phyloP scores from a whole-genome alignment of 1,140 invertebrate species.

The Brachionus koreanus region DNA sequence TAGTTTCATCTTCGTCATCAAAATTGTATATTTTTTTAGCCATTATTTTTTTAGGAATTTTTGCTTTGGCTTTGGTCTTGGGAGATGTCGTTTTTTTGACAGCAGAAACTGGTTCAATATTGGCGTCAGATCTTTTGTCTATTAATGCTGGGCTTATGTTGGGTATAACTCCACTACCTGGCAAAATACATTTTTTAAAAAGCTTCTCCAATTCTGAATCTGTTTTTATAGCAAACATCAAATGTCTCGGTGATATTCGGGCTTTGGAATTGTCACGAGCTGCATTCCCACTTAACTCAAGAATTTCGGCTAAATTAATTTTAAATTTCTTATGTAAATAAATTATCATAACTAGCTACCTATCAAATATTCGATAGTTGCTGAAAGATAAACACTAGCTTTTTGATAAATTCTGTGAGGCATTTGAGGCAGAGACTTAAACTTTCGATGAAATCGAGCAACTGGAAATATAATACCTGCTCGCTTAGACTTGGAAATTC shows the following conservation, averaged over 20 bases:
- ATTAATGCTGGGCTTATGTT: not conserved
- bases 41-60: not conserved
- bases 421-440: slow-evolving; percentile 56
- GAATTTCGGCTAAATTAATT: slow-evolving; percentile 65
- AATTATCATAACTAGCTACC: not conserved
- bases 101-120: not conserved
- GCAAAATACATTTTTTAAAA: slow-evolving; percentile 73
- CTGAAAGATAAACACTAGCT: slow-evolving; percentile 27
- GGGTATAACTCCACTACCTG: slow-evolving; percentile 76
- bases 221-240: slow-evolving; percentile 76
- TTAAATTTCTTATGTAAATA: not conserved
- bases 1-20: not conserved
- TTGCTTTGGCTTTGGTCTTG: not conserved
- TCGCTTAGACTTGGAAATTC: not conserved
- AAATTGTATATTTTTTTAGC: not conserved
- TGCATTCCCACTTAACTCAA: slow-evolving; percentile 66
- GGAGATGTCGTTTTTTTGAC: not conserved
- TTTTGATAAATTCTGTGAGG: not conserved
- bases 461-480: slow-evolving; percentile 68
- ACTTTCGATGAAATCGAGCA: slow-evolving; percentile 61
- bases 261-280: slow-evolving; percentile 62
- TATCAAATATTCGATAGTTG: slow-evolving; percentile 40
- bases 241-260: slow-evolving; percentile 74
- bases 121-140: not conserved
- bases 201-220: slow-evolving; percentile 77